Evolutionary conservation across 2,797 vertebrate species (phyloP).

Genomic region (Huso huso): DNA sequence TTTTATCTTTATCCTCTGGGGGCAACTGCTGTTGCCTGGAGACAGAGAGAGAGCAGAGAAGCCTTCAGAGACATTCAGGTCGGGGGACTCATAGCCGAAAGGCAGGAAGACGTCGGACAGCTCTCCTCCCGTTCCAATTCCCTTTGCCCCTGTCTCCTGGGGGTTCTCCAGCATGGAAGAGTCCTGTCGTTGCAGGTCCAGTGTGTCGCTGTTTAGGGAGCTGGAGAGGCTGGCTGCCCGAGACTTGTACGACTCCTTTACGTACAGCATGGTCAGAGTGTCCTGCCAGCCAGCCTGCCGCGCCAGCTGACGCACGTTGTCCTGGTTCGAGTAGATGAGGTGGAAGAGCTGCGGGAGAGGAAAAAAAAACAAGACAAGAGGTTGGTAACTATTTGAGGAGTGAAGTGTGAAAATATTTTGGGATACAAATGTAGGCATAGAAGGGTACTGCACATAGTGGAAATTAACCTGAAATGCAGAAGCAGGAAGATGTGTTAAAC

Average conservation of each 20-base stretch:
- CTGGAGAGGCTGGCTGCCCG: constrained; percentile 46
- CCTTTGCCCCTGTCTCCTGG: constrained; percentile 36
- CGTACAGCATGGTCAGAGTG: constrained; percentile 83
- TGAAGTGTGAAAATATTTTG: too few species aligned
- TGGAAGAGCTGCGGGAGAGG: constrained; percentile 75
- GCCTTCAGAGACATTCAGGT: constrained; percentile 61
- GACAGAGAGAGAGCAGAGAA: constrained; percentile 72
- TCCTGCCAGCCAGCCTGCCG: constrained; percentile 86
- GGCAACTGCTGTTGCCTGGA: constrained; percentile 31
- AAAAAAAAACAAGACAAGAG: background rate
- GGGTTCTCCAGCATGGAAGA: constrained; percentile 36
- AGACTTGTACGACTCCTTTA: constrained; percentile 77
- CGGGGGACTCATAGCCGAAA: constrained; percentile 30
- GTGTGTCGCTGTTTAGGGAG: constrained; percentile 26
- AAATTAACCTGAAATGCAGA: too few species aligned
- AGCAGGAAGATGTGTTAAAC: constrained; percentile 6
- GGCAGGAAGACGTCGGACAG: constrained; percentile 39
- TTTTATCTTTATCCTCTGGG: constrained; percentile 32
- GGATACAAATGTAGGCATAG: too few species aligned
- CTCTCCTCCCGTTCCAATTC: constrained; percentile 37
- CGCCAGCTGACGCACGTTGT: constrained; percentile 76
- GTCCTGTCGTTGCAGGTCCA: too few species aligned
- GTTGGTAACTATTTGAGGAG: too few species aligned
- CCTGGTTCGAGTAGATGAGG: constrained; percentile 79
- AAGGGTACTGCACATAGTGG: too few species aligned